Percentiles rank a stretch among this genome's conserved stretches.
Conservation (phyloP, 2,797 vertebrate genomes). For the Eleutherodactylus coqui region DNA sequence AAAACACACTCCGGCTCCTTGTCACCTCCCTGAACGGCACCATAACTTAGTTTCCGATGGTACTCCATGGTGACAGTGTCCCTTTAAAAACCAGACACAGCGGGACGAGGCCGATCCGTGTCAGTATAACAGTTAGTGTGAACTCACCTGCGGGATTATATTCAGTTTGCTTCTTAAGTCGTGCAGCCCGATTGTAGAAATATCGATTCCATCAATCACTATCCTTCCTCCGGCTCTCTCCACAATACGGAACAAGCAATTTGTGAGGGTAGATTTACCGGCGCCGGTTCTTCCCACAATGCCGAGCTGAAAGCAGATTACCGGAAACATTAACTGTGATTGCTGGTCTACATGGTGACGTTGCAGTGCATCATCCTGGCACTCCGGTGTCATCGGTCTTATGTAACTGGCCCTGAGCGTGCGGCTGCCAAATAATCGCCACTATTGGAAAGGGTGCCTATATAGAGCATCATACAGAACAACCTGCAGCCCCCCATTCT, state of each 20-base stretch:
- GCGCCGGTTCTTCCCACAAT: constrained; percentile 73
- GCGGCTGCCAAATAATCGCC: not conserved
- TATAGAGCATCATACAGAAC: not conserved
- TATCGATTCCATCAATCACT: constrained; percentile 73
- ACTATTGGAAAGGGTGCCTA: not conserved
- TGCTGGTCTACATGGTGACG: not conserved
- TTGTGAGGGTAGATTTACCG: constrained; percentile 72
- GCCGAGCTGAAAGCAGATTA: constrained; percentile 67
- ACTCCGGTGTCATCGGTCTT: not conserved
- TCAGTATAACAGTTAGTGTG: not conserved
- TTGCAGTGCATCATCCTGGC: not conserved
- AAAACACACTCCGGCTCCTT: too few relatives aligned
- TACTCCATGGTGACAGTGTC: too few relatives aligned
- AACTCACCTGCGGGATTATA: constrained; percentile 74
- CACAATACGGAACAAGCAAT: constrained; percentile 72
- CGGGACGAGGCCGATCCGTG: too few relatives aligned
- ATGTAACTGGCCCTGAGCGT: not conserved
- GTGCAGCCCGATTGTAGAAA: constrained; percentile 70
- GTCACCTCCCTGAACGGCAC: too few relatives aligned
- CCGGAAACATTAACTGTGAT: not conserved
- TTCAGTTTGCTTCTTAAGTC: constrained; percentile 71
- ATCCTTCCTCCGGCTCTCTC: constrained; percentile 71
- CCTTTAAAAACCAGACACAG: too few relatives aligned
- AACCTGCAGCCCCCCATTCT: too few relatives aligned
- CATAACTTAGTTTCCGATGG: too few relatives aligned